phyloP scores from a whole-genome alignment of 1,140 invertebrate genomes.

The Apolygus lucorum region DNA sequence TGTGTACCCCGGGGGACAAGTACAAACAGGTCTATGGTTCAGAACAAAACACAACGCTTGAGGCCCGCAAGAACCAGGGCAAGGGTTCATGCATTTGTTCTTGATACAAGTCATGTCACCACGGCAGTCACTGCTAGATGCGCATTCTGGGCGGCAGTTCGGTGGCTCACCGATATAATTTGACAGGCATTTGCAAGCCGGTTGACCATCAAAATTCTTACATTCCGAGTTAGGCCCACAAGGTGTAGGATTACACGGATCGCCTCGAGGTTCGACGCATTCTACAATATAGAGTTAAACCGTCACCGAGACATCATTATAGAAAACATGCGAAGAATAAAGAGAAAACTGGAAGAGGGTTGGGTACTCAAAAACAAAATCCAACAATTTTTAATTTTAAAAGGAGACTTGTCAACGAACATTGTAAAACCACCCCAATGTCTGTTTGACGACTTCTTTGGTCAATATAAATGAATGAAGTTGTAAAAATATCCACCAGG shows the following conservation, averaged over 20 bases:
- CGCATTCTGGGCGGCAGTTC: slow-evolving; percentile 63
- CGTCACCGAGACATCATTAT: neutral
- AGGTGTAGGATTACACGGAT: slow-evolving; percentile 60
- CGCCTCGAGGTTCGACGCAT: slow-evolving; percentile 34
- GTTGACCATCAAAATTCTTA: slow-evolving; percentile 55
- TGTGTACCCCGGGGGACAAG: slow-evolving; percentile 58
- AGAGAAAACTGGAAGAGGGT: neutral
- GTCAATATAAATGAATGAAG: too few species aligned
- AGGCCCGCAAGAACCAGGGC: slow-evolving; percentile 61
- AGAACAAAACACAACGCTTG: slow-evolving; percentile 62
- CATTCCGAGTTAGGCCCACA: slow-evolving; percentile 76
- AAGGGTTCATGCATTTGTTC: slow-evolving; percentile 64
- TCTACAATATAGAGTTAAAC: slow-evolving; percentile 19
- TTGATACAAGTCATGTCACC: slow-evolving; percentile 60
- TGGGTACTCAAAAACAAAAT: neutral
- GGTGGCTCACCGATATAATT: slow-evolving; percentile 66
- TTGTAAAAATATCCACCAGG: too few species aligned
- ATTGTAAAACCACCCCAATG: too few species aligned
- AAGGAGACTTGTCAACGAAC: too few species aligned
- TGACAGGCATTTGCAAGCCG: slow-evolving; percentile 66
- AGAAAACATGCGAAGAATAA: neutral
- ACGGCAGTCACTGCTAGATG: slow-evolving; percentile 61
- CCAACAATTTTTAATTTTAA: too few species aligned
- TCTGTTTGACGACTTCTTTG: too few species aligned
- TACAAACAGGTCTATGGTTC: slow-evolving; percentile 65